Evolutionary conservation across 2,888 invertebrate genomes (phyloP).

Genomic region (Cephonodes hylas): DNA sequence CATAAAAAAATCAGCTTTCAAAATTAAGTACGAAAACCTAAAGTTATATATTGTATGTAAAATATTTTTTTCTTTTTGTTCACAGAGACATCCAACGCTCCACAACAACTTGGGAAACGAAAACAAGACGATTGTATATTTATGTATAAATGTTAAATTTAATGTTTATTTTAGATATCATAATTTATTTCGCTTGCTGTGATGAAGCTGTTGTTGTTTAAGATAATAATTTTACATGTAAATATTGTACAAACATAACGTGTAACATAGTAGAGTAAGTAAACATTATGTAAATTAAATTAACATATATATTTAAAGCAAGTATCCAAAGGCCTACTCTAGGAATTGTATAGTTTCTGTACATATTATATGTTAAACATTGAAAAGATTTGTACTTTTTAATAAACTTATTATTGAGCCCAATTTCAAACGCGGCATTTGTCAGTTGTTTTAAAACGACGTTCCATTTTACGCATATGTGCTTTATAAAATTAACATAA

Average conservation of each 20-base stretch:
- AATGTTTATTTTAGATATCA: not conserved
- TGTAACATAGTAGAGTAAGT: not conserved
- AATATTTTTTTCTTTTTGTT: not conserved
- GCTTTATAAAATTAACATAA: not conserved
- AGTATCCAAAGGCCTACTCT: conserved; percentile 12
- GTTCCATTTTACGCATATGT: not conserved
- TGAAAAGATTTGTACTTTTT: not conserved
- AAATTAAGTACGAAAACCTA: too few relatives aligned
- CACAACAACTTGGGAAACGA: conserved; percentile 4
- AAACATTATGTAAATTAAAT: too few relatives aligned
- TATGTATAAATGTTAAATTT: conserved; percentile 8
- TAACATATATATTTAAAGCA: conserved; percentile 15
- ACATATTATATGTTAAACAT: not conserved
- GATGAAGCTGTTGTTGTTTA: not conserved
- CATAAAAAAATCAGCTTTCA: too few relatives aligned
- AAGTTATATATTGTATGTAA: too few relatives aligned
- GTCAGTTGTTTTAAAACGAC: not conserved
- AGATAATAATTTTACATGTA: not conserved
- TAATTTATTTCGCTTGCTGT: conserved; percentile 6
- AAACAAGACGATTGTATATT: not conserved
- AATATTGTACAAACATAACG: conserved; percentile 8
- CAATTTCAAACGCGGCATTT: not conserved
- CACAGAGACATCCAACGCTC: not conserved
- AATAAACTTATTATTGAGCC: conserved; percentile 6
- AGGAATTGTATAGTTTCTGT: conserved; percentile 14